A percentile compares a stretch with the other conserved stretches of the same genome.
Evolutionary conservation across 2,797 vertebrate species (phyloP).

Genomic region (Scarus forsteni): DNA sequence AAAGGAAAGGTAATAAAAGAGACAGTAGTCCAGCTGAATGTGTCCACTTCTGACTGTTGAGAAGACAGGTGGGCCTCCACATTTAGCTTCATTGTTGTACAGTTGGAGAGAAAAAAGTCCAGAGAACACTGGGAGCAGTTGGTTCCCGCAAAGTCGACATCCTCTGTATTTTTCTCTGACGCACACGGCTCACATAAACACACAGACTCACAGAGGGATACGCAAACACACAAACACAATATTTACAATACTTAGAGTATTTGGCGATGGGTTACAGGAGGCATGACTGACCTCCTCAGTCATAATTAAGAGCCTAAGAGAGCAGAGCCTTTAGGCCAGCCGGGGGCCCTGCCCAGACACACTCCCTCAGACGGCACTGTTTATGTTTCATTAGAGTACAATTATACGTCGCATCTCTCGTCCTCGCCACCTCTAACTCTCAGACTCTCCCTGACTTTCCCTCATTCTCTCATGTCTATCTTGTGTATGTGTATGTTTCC

Average conservation of each 20-base stretch:
- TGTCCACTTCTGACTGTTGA: conserved; percentile 25
- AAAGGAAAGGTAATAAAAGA: conserved; percentile 48
- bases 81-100: conserved; percentile 29
- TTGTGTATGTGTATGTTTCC: conserved; percentile 12
- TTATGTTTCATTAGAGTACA: conserved; percentile 81
- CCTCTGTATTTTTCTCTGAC: conserved; percentile 70
- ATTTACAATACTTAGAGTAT: conserved; percentile 74
- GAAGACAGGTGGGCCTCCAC: conserved; percentile 54
- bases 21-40: conserved; percentile 17
- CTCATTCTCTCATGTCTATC: conserved; percentile 30
- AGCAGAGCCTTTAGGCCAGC: conserved; percentile 76
- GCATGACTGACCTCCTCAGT: conserved; percentile 74
- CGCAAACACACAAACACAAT: conserved; percentile 54
- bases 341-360: conserved; percentile 69
- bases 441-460: conserved; percentile 48
- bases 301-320: conserved; percentile 81
- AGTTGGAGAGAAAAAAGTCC: conserved; percentile 1
- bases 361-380: conserved; percentile 76
- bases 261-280: conserved; percentile 71
- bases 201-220: conserved; percentile 19
- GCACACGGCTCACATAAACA: conserved; percentile 54
- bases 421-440: conserved; percentile 39
- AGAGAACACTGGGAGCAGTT: conserved; percentile 30
- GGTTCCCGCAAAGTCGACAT: conserved; percentile 48
- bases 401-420: conserved; percentile 77